Conservation (phyloP, 2,888 invertebrate species). For the Diaprepes abbreviatus region DNA sequence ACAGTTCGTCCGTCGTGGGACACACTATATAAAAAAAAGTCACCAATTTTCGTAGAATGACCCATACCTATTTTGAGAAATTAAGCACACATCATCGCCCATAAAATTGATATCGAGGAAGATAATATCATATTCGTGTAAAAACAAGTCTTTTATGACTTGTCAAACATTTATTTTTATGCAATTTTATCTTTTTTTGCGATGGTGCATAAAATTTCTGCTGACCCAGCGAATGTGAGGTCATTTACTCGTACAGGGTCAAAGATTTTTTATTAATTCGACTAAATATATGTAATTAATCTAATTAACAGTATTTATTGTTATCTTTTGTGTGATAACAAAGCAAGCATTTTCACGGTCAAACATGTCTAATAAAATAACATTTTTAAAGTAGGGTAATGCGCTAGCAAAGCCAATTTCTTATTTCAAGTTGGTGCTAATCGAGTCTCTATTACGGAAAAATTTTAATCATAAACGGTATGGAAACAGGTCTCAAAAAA, state of each 20-base stretch:
- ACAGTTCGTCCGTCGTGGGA: no score
- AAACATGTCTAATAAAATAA: not conserved
- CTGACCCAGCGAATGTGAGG: slow-evolving; percentile 7
- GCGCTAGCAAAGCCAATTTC: no score
- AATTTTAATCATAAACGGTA: no score
- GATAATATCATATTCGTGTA: not conserved
- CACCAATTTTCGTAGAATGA: no score
- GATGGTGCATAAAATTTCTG: slow-evolving; percentile 27
- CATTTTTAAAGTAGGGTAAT: no score
- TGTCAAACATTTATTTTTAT: slow-evolving; percentile 23
- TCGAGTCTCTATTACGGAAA: no score
- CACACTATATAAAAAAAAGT: no score
- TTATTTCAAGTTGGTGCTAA: no score
- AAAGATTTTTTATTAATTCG: slow-evolving; percentile 18
- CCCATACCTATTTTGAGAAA: no score
- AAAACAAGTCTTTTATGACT: not conserved
- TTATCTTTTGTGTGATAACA: not conserved
- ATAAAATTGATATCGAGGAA: slow-evolving; percentile 11
- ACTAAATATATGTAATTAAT: slow-evolving; percentile 2
- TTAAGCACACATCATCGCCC: not conserved
- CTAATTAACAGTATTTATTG: slow-evolving; percentile 2
- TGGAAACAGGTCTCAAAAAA: no score
- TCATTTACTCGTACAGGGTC: slow-evolving; percentile 34
- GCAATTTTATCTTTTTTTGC: slow-evolving; percentile 23
- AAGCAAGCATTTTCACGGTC: not conserved